A percentile compares a stretch with the other conserved stretches of the same genome.
These are phyloP conservation scores for Rhopalosiphum maidis DNA, from an alignment of 1,140 invertebrate genomes.

Conservation along the genomic window DNA sequence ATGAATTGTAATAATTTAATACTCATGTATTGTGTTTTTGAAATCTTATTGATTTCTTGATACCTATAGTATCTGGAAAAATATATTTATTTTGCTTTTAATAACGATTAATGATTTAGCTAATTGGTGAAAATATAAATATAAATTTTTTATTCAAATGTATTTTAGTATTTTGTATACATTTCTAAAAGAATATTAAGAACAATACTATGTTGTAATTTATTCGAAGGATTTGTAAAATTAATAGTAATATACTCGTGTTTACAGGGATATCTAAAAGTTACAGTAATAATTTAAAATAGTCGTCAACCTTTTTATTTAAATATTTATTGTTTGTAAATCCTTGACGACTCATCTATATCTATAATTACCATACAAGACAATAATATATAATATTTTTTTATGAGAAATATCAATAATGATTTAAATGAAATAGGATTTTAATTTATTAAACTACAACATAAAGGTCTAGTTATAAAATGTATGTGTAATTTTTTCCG, in stretches of 20 bases:
- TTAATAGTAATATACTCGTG: background rate
- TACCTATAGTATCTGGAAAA: background rate
- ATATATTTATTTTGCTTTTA: background rate
- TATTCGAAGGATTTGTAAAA: background rate
- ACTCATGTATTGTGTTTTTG: background rate
- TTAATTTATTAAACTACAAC: background rate
- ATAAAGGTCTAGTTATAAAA: background rate
- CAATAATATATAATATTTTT: background rate
- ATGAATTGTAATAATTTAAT: background rate
- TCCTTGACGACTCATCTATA: background rate
- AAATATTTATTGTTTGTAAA: background rate
- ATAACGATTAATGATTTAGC: too few relatives aligned
- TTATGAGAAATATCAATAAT: background rate
- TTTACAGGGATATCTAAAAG: background rate
- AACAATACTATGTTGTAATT: background rate
- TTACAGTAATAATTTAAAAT: slow-evolving; percentile 11
- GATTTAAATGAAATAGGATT: background rate
- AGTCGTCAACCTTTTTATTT: background rate
- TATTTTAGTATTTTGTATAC: background rate
- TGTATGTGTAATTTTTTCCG: background rate
- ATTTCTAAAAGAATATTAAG: background rate
- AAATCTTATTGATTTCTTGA: background rate
- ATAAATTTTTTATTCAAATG: too few relatives aligned
- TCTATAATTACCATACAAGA: background rate
- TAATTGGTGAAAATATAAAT: too few relatives aligned